Percentiles rank a stretch among this genome's conserved stretches.
Evolutionary conservation across 2,888 invertebrate genomes (phyloP).

Genomic region (Heliconius aoede): DNA sequence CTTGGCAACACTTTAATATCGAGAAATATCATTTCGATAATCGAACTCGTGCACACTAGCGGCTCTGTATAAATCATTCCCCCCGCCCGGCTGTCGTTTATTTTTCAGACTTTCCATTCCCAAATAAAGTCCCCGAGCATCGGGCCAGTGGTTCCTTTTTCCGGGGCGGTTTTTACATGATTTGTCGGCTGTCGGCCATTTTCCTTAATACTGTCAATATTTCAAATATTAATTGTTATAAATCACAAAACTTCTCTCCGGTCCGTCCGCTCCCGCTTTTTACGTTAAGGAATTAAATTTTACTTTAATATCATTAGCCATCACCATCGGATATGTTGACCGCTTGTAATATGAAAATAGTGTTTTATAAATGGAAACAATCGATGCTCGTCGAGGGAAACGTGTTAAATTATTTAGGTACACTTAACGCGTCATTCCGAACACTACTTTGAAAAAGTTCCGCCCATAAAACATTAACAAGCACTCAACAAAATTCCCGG

Average conservation of each 20-base stretch:
- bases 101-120: slow-evolving; percentile 84
- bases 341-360: slow-evolving; percentile 46
- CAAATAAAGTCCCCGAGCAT: slow-evolving; percentile 82
- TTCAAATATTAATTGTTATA: slow-evolving; percentile 84
- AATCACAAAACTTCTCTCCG: slow-evolving; percentile 75
- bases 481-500: slow-evolving; percentile 83
- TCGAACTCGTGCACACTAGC: slow-evolving; percentile 76
- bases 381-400: slow-evolving; percentile 68
- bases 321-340: slow-evolving; percentile 53
- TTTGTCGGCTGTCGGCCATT: slow-evolving; percentile 81
- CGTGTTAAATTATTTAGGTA: slow-evolving; percentile 81
- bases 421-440: slow-evolving; percentile 82
- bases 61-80: slow-evolving; percentile 77
- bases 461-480: slow-evolving; percentile 84
- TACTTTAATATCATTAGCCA: slow-evolving; percentile 69
- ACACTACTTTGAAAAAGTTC: slow-evolving; percentile 81
- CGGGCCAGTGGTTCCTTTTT: slow-evolving; percentile 82
- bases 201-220: slow-evolving; percentile 83
- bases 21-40: slow-evolving; percentile 83
- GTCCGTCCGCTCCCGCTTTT: slow-evolving; percentile 59
- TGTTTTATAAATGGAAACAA: slow-evolving; percentile 56
- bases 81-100: slow-evolving; percentile 78
- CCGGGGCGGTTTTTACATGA: slow-evolving; percentile 82
- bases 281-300: slow-evolving; percentile 72
- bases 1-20: slow-evolving; percentile 84